phyloP scores from a whole-genome alignment of 2,888 invertebrate species.

The Prenolepis imparis region DNA sequence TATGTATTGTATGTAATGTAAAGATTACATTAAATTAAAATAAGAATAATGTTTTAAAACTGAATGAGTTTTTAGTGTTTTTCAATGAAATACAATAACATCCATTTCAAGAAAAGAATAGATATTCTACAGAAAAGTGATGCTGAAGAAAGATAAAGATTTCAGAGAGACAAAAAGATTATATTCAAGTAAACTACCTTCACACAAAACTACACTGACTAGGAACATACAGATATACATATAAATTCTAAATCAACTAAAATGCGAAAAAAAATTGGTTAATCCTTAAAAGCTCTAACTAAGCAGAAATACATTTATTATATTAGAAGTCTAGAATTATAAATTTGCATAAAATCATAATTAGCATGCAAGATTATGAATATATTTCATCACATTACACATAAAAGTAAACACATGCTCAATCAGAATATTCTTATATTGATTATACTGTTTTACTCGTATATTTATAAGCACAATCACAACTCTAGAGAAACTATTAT shows the following conservation, averaged over 20 bases:
- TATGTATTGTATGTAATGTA: neutral
- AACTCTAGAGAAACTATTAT: constrained; percentile 1
- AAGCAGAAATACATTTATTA: constrained; percentile 22
- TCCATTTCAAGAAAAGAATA: neutral
- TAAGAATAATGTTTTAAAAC: constrained; percentile 18
- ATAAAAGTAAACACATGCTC: neutral
- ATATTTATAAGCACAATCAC: neutral
- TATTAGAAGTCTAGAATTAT: neutral
- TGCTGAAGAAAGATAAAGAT: constrained; percentile 22
- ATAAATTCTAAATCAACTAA: neutral
- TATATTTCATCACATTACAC: neutral
- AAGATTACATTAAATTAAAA: constrained; percentile 5
- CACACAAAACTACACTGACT: constrained; percentile 12
- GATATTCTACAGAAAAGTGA: constrained; percentile 4
- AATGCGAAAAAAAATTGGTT: constrained; percentile 12
- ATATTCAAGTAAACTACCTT: neutral
- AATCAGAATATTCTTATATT: neutral
- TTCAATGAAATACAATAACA: constrained; percentile 15
- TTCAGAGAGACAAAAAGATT: constrained; percentile 10
- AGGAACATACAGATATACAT: constrained; percentile 23
- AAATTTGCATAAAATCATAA: constrained; percentile 8
- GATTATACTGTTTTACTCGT: neutral
- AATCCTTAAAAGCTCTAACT: constrained; percentile 11
- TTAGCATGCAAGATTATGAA: constrained; percentile 27
- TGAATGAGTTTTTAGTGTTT: neutral